Evolutionary conservation across 1,140 invertebrate genomes (phyloP).

Genomic region (Drosophila varians): DNA sequence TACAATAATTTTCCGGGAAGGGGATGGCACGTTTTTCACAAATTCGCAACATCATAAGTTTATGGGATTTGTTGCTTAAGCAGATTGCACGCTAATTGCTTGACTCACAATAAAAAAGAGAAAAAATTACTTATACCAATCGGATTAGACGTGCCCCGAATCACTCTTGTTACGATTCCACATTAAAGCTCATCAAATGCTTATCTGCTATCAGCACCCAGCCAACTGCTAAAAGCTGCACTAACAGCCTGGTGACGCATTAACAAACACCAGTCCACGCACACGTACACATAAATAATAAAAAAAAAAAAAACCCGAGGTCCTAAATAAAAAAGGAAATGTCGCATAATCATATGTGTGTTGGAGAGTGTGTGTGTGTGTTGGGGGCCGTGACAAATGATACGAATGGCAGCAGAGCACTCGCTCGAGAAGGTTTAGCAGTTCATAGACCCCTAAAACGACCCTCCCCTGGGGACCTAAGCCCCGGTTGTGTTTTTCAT

Average conservation of each 20-base stretch:
- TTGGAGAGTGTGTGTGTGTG: conserved; percentile 3
- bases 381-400: conserved; percentile 47
- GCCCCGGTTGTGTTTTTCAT: conserved; percentile 66
- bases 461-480: conserved; percentile 2
- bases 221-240: conserved; percentile 68
- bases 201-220: conserved; percentile 76
- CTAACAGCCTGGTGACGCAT: conserved; percentile 38
- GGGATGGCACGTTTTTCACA: not conserved
- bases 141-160: conserved; percentile 45
- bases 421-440: conserved; percentile 40
- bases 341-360: conserved; percentile 57
- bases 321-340: conserved; percentile 42
- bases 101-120: not conserved
- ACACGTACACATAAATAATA: not conserved
- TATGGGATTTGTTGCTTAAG: conserved; percentile 29
- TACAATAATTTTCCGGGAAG: conserved; percentile 13
- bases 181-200: conserved; percentile 79
- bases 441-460: conserved; percentile 49
- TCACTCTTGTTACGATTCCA: conserved; percentile 44
- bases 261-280: conserved; percentile 29
- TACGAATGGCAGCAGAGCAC: conserved; percentile 14
- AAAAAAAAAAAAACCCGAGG: conserved; percentile 11
- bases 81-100: conserved; percentile 51
- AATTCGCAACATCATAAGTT: conserved; percentile 7
- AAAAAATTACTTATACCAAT: conserved; percentile 51